Evolutionary conservation across 2,888 invertebrate species (phyloP), one percentile per base, ranked within the genome.

Genomic region (Drosophila yooni): DNA sequence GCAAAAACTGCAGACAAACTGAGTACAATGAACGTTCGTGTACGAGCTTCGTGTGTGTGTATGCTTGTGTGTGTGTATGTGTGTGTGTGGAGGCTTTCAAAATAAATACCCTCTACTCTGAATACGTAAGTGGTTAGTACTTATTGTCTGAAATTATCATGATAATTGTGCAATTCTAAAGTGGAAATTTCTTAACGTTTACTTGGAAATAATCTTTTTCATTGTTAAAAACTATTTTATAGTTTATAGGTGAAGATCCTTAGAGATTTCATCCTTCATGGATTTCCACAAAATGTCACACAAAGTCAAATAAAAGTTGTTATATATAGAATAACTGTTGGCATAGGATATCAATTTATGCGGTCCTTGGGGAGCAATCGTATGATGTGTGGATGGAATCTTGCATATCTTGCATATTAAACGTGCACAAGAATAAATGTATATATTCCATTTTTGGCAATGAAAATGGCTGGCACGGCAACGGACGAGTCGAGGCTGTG

Each of bases 371-470:
- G 51, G 43, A 21, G 11, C 33, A n/a, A 2, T 34, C 40, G 25
- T 11, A 10, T 7, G 33, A 11, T 40, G 56, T 57, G 48, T 25
- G 48, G 63, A 60, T 57, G 21, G 34, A 59, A 75, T 69, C 40
- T 57, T 60, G 57, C 53, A 33, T 21, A 21, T 21, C 21, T 21
- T 21, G 48, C 43, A 67, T 53, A 58, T 63, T 72, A 66, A 76
- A 56, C 36, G 36, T 68, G 50, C 29, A 56, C 52, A 68, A 58
- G 60, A 53, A 67, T 54, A 40, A 25, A 51, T 53, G n/a, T 38
- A 31, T 57, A 11, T 57, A 31, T 21, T 11, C 13, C 1, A 61
- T 46, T 80, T 70, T 81, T 81, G 78, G 78, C 81, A 81, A 58
- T 73, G 75, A 61, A 74, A 65, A 54, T 40, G 38, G 34, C 59